These are phyloP conservation scores for Valencia hispanica DNA, from an alignment of 2,797 vertebrate species.

Conservation along the genomic window DNA sequence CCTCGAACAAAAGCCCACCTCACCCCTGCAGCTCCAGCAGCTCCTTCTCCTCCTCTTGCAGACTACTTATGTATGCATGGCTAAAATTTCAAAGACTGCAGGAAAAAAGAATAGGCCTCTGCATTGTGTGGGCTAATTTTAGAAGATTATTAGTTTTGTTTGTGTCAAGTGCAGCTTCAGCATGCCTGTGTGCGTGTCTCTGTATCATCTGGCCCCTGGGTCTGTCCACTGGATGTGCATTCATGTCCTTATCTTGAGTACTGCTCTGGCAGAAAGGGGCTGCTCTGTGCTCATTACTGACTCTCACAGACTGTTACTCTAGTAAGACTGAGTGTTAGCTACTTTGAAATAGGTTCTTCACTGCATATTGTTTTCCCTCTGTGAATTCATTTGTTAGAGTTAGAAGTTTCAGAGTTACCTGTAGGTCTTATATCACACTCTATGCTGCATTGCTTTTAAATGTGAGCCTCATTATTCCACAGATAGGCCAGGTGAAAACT, in stretches of 20 bases:
- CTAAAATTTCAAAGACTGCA: conserved; percentile 12
- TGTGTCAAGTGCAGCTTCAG: conserved; percentile 23
- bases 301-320: conserved; percentile 45
- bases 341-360: conserved; percentile 56
- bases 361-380: conserved; percentile 27
- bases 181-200: conserved; percentile 5
- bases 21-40: not conserved
- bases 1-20: conserved; percentile 17
- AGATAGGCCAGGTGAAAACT: conserved; percentile 5
- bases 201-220: conserved; percentile 39
- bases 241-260: conserved; percentile 47
- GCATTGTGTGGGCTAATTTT: conserved; percentile 34
- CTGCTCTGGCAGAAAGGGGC: conserved; percentile 68
- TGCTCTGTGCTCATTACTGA: conserved; percentile 60
- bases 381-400: conserved; percentile 37
- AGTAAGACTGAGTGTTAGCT: conserved; percentile 39
- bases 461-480: conserved; percentile 4
- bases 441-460: not conserved
- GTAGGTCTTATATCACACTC: not conserved
- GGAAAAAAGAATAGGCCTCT: conserved; percentile 13
- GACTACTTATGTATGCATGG: conserved; percentile 7
- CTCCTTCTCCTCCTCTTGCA: conserved; percentile 5
- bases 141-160: conserved; percentile 43
- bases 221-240: conserved; percentile 46
- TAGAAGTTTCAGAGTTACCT: conserved; percentile 18